Evolutionary conservation across 2,113 vertebrate genomes (phyloP).

Genomic region (Etheostoma cragini): DNA sequence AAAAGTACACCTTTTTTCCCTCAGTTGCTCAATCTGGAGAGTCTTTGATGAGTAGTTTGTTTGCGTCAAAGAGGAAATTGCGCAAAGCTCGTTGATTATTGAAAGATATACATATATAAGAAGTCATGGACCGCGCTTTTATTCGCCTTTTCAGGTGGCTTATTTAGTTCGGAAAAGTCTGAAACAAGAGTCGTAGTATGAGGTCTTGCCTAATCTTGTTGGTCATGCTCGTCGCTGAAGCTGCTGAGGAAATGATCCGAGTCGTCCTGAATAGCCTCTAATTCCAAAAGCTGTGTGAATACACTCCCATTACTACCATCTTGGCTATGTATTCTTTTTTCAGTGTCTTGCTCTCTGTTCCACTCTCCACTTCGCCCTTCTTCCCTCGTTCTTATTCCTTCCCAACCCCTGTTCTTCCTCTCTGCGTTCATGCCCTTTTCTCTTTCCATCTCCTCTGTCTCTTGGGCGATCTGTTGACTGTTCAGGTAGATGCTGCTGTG

Average conservation of each 20-base stretch:
- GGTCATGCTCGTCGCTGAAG: conserved; percentile 22
- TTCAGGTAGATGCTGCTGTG: conserved; percentile 85
- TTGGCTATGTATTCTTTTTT: conserved; percentile 8
- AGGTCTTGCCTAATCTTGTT: background rate
- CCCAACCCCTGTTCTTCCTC: conserved; percentile 18
- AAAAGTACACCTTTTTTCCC: conserved; percentile 30
- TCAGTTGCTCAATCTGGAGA: conserved; percentile 33
- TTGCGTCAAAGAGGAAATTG: conserved; percentile 51
- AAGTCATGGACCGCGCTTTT: background rate
- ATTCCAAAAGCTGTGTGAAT: conserved; percentile 10
- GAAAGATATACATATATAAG: background rate
- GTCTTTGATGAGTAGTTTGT: conserved; percentile 8
- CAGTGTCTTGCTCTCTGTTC: conserved; percentile 17
- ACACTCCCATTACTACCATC: conserved; percentile 4
- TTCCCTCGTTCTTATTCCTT: background rate
- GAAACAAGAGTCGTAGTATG: conserved; percentile 1
- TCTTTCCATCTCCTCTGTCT: conserved; percentile 72
- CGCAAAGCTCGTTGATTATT: background rate
- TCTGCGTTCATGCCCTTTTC: conserved; percentile 37
- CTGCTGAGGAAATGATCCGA: conserved; percentile 22
- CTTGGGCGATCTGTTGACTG: conserved; percentile 81
- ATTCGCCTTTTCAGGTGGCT: background rate
- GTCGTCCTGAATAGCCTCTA: conserved; percentile 8
- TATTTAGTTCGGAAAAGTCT: conserved; percentile 7
- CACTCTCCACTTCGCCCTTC: conserved; percentile 12